A percentile compares a stretch with the other conserved stretches of the same genome.
Conservation (phyloP, 1,140 invertebrate species). For the Caenorhabditis briggsae region DNA sequence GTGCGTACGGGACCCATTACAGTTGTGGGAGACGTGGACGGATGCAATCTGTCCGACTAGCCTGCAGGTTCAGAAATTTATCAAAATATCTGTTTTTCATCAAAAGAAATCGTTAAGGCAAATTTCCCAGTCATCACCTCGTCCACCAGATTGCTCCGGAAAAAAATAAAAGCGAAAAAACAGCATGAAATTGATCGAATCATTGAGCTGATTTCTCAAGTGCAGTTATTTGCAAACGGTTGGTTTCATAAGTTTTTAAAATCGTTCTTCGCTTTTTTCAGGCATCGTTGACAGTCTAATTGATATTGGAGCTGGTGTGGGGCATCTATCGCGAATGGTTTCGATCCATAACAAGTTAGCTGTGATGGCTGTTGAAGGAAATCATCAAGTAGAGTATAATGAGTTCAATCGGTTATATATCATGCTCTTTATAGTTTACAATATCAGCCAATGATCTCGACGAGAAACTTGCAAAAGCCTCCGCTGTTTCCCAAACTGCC, state of each 20-base stretch:
- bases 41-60: not conserved
- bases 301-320: constrained; percentile 72
- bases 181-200: constrained; percentile 71
- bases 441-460: not conserved
- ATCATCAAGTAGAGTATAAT: constrained; percentile 29
- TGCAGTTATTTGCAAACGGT: not conserved
- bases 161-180: constrained; percentile 71
- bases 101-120: not conserved
- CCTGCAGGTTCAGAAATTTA: not conserved
- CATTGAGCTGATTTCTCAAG: constrained; percentile 49
- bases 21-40: not conserved
- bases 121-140: not conserved
- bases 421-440: not conserved
- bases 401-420: not conserved
- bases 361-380: constrained; percentile 63
- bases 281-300: constrained; percentile 64
- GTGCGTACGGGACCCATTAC: not conserved
- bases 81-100: too few relatives aligned
- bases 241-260: not conserved
- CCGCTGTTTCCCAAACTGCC: not conserved
- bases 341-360: constrained; percentile 57
- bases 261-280: not conserved
- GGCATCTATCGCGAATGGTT: constrained; percentile 70
- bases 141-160: constrained; percentile 36
- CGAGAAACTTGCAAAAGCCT: not conserved